A percentile compares a stretch with the other conserved stretches of the same genome.
These are phyloP conservation scores for Gambelia wislizenii DNA, from an alignment of 2,797 vertebrate species.

Conservation along the genomic window DNA sequence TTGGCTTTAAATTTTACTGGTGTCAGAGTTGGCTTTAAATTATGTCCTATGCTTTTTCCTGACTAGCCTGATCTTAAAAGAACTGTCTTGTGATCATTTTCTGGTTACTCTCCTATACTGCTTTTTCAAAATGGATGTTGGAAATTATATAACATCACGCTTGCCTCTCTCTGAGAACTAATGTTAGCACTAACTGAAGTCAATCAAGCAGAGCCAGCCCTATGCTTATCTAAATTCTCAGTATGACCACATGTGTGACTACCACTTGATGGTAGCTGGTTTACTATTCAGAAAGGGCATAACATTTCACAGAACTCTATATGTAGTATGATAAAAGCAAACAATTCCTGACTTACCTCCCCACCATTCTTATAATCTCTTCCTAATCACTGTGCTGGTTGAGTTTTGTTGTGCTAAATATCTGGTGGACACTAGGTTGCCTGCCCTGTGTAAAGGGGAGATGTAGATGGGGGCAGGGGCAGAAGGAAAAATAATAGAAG, in stretches of 20 bases:
- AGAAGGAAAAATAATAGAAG: not conserved
- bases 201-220: not conserved
- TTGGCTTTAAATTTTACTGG: not conserved
- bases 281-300: not conserved
- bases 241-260: not conserved
- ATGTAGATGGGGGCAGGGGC: not conserved
- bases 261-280: not conserved
- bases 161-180: not conserved
- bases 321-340: not conserved
- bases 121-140: not conserved
- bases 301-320: not conserved
- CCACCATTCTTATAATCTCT: too few relatives aligned
- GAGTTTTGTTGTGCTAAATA: too few relatives aligned
- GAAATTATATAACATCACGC: not conserved
- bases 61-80: too few relatives aligned
- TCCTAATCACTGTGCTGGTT: too few relatives aligned
- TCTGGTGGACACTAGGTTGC: too few relatives aligned
- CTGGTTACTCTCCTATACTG: not conserved
- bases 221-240: not conserved
- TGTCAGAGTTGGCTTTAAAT: not conserved
- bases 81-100: not conserved
- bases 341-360: not conserved
- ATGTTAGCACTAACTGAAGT: not conserved
- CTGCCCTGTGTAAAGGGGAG: not conserved
- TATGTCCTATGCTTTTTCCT: not conserved